phyloP scores from a whole-genome alignment of 2,888 invertebrate genomes.

The Amblyjoppa fuscipennis region DNA sequence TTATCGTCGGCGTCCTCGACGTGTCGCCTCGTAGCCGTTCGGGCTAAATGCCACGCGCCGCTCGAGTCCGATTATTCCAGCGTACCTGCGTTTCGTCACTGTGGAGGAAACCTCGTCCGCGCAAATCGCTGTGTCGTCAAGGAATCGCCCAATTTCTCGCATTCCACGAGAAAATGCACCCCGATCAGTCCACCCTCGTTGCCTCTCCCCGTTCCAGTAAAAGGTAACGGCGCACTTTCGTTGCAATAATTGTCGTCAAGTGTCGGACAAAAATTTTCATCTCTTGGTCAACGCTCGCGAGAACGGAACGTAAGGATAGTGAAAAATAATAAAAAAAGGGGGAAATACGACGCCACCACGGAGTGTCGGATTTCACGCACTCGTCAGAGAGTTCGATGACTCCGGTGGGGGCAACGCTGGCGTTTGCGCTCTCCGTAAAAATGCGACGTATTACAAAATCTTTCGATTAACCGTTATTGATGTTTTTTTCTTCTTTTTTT shows the following conservation, averaged over 20 bases:
- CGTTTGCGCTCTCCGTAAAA: conserved; percentile 9
- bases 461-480: conserved; percentile 8
- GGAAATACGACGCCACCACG: conserved; percentile 47
- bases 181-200: background rate
- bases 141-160: conserved; percentile 28
- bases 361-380: conserved; percentile 53
- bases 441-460: conserved; percentile 29
- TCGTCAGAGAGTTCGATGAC: conserved; percentile 65
- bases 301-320: conserved; percentile 13
- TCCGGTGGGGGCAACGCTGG: conserved; percentile 47
- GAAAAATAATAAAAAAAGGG: conserved; percentile 21
- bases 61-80: background rate
- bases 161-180: conserved; percentile 43
- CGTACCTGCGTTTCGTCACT: conserved; percentile 8
- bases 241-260: conserved; percentile 46
- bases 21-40: conserved; percentile 1
- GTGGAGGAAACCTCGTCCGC: conserved; percentile 31
- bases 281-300: conserved; percentile 23
- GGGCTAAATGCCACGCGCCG: conserved; percentile 43
- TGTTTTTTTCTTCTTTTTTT: conserved; percentile 4
- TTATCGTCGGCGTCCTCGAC: conserved; percentile 19
- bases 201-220: background rate
- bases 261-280: background rate
- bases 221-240: conserved; percentile 20
- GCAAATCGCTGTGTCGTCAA: background rate